A percentile compares a stretch with the other conserved stretches of the same genome.
phyloP scores from a whole-genome alignment of 2,888 invertebrate genomes.

The Labia minor region DNA sequence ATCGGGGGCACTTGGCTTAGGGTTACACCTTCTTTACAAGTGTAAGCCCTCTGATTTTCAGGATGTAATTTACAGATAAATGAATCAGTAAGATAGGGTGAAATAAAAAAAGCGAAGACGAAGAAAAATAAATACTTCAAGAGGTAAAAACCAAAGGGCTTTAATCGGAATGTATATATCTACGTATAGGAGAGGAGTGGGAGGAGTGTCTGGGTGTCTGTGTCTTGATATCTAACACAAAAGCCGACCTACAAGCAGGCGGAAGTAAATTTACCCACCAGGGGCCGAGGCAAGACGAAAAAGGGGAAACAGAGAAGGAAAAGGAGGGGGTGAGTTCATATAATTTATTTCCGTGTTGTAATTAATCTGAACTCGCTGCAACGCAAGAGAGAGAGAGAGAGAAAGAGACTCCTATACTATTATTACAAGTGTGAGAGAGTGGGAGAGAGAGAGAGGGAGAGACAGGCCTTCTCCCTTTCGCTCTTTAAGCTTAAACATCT shows the following conservation, averaged over 20 bases:
- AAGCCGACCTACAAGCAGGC: not conserved
- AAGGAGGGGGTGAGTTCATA: not conserved
- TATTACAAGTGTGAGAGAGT: not conserved
- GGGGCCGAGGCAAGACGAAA: not conserved
- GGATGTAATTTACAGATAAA: too few relatives aligned
- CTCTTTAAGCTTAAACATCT: constrained; percentile 5
- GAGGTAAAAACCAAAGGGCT: too few relatives aligned
- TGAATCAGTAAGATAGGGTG: too few relatives aligned
- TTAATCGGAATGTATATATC: not conserved
- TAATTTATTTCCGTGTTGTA: constrained; percentile 13
- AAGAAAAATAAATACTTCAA: too few relatives aligned
- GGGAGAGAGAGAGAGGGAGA: not conserved
- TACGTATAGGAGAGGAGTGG: not conserved
- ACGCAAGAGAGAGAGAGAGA: constrained; percentile 13
- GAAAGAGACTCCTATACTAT: not conserved
- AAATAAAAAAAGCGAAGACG: too few relatives aligned
- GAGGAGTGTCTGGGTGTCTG: not conserved
- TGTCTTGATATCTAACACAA: not conserved
- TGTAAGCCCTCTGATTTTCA: too few relatives aligned
- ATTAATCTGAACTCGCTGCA: constrained; percentile 7
- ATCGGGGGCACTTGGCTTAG: too few relatives aligned
- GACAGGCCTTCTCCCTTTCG: not conserved
- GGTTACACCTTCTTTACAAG: too few relatives aligned
- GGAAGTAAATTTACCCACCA: not conserved
- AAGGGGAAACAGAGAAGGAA: not conserved